phyloP scores from a whole-genome alignment of 2,113 vertebrate genomes.

The Nibea albiflora region DNA sequence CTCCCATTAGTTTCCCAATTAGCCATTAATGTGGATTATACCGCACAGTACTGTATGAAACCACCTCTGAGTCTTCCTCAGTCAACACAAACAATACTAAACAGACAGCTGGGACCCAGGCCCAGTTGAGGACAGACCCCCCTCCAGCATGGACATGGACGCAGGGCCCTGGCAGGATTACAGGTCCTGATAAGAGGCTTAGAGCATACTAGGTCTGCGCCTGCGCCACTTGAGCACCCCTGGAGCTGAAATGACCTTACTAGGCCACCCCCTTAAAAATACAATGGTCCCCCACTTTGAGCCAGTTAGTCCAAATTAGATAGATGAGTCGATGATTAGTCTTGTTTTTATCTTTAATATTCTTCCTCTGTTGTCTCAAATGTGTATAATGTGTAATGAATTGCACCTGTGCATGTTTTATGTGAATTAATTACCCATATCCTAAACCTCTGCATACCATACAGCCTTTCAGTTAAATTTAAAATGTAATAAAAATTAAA shows the following conservation, averaged over 20 bases:
- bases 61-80: neutral
- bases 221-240: conserved; percentile 44
- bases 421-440: neutral
- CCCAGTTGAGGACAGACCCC: conserved; percentile 24
- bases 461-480: neutral
- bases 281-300: conserved; percentile 3
- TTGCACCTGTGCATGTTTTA: neutral
- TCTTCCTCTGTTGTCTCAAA: neutral
- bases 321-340: too few relatives aligned
- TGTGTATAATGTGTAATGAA: neutral
- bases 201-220: conserved; percentile 27
- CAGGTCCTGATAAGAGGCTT: conserved; percentile 74
- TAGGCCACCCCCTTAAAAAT: conserved; percentile 30
- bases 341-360: neutral
- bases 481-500: neutral
- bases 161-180: conserved; percentile 66
- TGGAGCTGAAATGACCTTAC: conserved; percentile 38
- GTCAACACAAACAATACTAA: conserved; percentile 26
- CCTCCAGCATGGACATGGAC: conserved; percentile 11
- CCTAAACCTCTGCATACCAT: too few relatives aligned
- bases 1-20: neutral
- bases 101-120: neutral
- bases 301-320: neutral
- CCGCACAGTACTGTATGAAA: neutral
- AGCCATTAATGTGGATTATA: neutral